Evolutionary conservation across 92 coral and sea anemone genomes (phyloP).

Genomic region (Porites evermanni): DNA sequence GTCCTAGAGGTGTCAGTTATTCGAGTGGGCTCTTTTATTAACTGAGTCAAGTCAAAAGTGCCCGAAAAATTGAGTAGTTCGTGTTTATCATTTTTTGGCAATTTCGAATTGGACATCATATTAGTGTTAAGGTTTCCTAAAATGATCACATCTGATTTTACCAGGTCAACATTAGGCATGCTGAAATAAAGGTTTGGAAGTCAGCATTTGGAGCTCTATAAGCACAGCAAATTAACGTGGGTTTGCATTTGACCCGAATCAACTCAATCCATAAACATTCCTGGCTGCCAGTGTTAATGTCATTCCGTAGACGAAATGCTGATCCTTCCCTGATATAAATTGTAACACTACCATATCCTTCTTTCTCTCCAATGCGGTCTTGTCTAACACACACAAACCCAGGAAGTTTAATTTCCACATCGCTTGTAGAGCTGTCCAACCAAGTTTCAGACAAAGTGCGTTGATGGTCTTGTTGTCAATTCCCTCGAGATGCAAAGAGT

Average conservation of each 20-base stretch:
- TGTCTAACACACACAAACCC: no score
- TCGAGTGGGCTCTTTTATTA: conserved; percentile 16
- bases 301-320: conserved; percentile 21
- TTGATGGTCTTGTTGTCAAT: background rate
- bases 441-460: conserved; percentile 15
- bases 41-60: conserved; percentile 31
- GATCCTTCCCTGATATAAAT: no score
- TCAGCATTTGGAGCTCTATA: conserved; percentile 27
- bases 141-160: no score
- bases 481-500: conserved; percentile 8
- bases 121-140: background rate
- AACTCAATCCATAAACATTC: conserved; percentile 53
- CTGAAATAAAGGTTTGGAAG: background rate
- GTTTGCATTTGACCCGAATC: conserved; percentile 42
- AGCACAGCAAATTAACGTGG: conserved; percentile 31
- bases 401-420: background rate
- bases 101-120: conserved; percentile 16
- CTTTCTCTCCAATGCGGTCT: no score
- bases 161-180: conserved; percentile 4
- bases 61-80: conserved; percentile 39
- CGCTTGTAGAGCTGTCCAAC: conserved; percentile 10
- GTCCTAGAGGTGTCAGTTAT: background rate
- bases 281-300: conserved; percentile 25
- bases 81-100: conserved; percentile 17
- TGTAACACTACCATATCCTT: background rate